Evolutionary conservation across 2,888 invertebrate genomes (phyloP).

Genomic region (Nomada lathburiana): DNA sequence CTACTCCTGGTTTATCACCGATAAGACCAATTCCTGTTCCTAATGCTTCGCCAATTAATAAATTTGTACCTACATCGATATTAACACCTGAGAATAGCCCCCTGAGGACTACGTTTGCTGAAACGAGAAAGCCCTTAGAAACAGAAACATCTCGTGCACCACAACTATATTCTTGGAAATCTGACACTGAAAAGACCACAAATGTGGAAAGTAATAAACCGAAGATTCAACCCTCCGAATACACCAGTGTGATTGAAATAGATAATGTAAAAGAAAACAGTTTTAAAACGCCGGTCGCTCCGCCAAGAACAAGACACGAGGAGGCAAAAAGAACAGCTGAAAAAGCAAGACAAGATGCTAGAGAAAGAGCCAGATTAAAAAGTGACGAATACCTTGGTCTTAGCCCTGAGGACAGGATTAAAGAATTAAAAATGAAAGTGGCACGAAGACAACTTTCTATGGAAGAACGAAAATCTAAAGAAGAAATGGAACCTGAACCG

Average conservation of each 20-base stretch:
- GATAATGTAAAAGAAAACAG: slow-evolving; percentile 52
- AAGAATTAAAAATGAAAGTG: slow-evolving; percentile 85
- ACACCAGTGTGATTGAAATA: neutral
- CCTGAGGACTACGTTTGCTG: slow-evolving; percentile 74
- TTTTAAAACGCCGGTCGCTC: slow-evolving; percentile 86
- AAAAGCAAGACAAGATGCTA: slow-evolving; percentile 87
- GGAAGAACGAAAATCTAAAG: slow-evolving; percentile 75
- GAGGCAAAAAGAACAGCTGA: slow-evolving; percentile 85
- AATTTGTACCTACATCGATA: slow-evolving; percentile 76
- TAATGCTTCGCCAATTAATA: slow-evolving; percentile 29
- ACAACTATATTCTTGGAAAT: slow-evolving; percentile 51
- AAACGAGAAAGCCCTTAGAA: slow-evolving; percentile 72
- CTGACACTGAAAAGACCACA: slow-evolving; percentile 65
- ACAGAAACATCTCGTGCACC: slow-evolving; percentile 5
- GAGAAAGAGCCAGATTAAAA: slow-evolving; percentile 88
- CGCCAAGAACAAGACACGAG: slow-evolving; percentile 85
- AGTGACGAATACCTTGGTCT: slow-evolving; percentile 91
- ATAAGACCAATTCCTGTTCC: slow-evolving; percentile 43
- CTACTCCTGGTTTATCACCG: slow-evolving; percentile 64
- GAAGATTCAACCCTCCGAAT: neutral
- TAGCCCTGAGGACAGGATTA: slow-evolving; percentile 89
- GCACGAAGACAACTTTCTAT: slow-evolving; percentile 78
- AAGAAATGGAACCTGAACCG: slow-evolving; percentile 69
- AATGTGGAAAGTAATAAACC: neutral
- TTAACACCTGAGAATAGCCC: slow-evolving; percentile 73